phyloP scores from a whole-genome alignment of 2,113 vertebrate species.

The Oxyruncus cristatus region DNA sequence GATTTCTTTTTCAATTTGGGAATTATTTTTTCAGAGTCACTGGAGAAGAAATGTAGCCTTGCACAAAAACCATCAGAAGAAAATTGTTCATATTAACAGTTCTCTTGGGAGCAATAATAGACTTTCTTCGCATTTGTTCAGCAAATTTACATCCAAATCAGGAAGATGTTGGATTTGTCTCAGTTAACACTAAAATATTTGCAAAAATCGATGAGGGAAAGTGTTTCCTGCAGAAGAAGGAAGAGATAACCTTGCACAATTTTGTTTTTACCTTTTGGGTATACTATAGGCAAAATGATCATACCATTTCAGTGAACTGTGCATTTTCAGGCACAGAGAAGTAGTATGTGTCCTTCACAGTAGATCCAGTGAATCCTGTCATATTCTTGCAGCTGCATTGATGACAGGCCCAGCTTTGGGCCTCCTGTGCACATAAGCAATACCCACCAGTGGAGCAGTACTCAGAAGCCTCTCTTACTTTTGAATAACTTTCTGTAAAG shows the following conservation, averaged over 20 bases:
- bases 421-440: not conserved
- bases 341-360: not conserved
- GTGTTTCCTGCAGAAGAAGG: not conserved
- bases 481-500: not conserved
- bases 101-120: constrained; percentile 35
- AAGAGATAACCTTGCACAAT: not conserved
- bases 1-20: not conserved
- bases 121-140: constrained; percentile 54
- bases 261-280: not conserved
- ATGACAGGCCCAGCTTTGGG: not conserved
- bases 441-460: not conserved
- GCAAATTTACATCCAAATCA: constrained; percentile 28
- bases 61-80: not conserved
- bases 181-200: not conserved
- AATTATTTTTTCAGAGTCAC: not conserved
- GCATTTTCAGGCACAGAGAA: not conserved
- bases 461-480: not conserved
- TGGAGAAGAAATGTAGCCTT: not conserved
- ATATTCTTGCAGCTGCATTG: not conserved
- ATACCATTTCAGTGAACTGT: rapidly evolving
- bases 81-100: constrained; percentile 12
- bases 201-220: constrained; percentile 3
- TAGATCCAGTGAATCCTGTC: not conserved
- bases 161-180: constrained; percentile 36
- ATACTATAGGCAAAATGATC: not conserved